Evolutionary conservation across 2,797 vertebrate genomes (phyloP).

Genomic region (Champsocephalus gunnari): DNA sequence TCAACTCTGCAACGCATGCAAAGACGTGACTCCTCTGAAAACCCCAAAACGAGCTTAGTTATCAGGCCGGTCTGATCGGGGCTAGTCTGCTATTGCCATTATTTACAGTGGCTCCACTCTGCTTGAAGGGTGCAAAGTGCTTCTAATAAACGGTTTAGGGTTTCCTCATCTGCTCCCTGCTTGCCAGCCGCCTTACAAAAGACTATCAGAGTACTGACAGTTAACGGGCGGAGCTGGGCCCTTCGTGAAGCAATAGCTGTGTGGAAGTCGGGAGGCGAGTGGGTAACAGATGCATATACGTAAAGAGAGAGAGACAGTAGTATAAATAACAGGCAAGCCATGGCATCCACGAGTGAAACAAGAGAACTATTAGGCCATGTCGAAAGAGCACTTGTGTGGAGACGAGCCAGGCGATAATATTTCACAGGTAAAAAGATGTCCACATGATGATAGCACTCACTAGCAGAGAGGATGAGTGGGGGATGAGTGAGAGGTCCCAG

Average conservation of each 20-base stretch:
- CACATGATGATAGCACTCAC: constrained; percentile 57
- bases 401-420: constrained; percentile 73
- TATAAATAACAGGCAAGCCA: constrained; percentile 76
- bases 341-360: constrained; percentile 63
- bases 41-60: constrained; percentile 50
- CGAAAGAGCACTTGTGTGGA: constrained; percentile 66
- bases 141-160: constrained; percentile 84
- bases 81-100: constrained; percentile 76
- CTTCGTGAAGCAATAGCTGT: constrained; percentile 38
- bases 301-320: constrained; percentile 29
- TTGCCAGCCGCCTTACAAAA: constrained; percentile 79
- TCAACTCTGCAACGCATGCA: constrained; percentile 27
- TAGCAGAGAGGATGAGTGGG: constrained; percentile 71
- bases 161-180: constrained; percentile 87
- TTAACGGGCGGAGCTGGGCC: constrained; percentile 69
- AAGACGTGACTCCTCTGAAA: constrained; percentile 48
- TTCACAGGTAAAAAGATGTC: constrained; percentile 79
- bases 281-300: constrained; percentile 33
- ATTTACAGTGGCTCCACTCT: constrained; percentile 84
- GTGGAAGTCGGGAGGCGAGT: background rate
- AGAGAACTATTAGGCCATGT: constrained; percentile 64
- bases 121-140: constrained; percentile 86
- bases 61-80: constrained; percentile 52
- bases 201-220: constrained; percentile 88
- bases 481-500: constrained; percentile 79